These are phyloP conservation scores for Heloderma charlesbogerti DNA, from an alignment of 2,113 vertebrate species.

Conservation along the genomic window DNA sequence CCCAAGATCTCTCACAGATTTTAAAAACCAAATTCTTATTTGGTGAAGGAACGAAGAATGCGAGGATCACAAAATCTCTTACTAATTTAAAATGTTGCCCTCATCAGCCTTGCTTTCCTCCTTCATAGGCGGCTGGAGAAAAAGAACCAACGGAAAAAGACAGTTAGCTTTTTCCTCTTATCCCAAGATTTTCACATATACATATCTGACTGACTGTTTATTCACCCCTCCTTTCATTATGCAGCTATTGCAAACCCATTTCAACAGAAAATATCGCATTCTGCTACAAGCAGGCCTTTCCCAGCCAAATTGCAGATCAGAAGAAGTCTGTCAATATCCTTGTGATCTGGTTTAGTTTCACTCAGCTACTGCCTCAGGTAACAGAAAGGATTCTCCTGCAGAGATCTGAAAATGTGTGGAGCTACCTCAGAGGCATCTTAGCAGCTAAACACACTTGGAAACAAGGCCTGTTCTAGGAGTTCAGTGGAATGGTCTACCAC, in stretches of 20 bases:
- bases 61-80: background rate
- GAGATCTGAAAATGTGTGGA: background rate
- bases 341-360: background rate
- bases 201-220: background rate
- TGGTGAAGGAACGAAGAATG: background rate
- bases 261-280: background rate
- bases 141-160: background rate
- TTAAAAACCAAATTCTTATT: background rate
- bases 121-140: background rate
- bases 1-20: background rate
- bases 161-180: background rate
- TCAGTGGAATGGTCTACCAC: background rate
- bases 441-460: background rate
- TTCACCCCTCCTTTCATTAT: slow-evolving; percentile 1
- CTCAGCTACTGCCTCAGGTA: background rate
- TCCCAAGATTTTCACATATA: background rate
- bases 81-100: background rate
- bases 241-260: background rate
- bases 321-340: background rate
- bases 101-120: background rate
- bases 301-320: background rate
- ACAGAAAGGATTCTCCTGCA: background rate
- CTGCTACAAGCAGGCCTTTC: background rate
- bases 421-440: background rate
- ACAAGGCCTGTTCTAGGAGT: background rate